Evolutionary conservation across 2,113 vertebrate species (phyloP).

Genomic region (Circaetus gallicus): DNA sequence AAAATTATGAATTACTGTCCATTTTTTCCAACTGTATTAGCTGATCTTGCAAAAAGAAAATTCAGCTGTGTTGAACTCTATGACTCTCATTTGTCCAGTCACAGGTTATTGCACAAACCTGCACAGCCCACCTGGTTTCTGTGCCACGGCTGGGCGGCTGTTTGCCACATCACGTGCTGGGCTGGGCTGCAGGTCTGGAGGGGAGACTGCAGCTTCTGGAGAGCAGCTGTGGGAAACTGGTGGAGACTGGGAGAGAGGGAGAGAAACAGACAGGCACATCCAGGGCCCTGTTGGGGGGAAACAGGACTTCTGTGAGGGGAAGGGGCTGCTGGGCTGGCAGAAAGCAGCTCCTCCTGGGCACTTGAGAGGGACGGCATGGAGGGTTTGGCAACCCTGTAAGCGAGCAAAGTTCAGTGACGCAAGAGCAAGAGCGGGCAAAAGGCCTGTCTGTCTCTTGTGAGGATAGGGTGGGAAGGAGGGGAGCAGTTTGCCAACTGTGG

Average conservation of each 20-base stretch:
- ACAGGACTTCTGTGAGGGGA: background rate
- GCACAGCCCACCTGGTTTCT: background rate
- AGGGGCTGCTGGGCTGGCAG: background rate
- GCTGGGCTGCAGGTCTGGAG: background rate
- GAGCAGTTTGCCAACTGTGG: background rate
- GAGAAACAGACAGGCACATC: background rate
- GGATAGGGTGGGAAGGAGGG: background rate
- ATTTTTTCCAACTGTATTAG: background rate
- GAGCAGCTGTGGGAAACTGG: background rate
- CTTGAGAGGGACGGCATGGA: background rate
- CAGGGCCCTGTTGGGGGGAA: accelerated
- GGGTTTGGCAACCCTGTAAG: background rate
- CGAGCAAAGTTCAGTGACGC: background rate
- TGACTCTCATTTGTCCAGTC: background rate
- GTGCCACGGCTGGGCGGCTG: background rate
- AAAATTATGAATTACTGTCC: background rate
- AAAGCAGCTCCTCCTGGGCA: background rate
- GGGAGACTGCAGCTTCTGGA: background rate
- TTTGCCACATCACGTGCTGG: background rate
- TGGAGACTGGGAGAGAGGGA: background rate
- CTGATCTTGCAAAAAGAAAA: background rate
- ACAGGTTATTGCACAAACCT: background rate
- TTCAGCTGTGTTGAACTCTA: background rate
- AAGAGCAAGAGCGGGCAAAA: background rate
- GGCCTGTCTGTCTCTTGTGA: background rate